phyloP scores from a whole-genome alignment of 2,113 vertebrate genomes.

The Chiloscyllium plagiosum region DNA sequence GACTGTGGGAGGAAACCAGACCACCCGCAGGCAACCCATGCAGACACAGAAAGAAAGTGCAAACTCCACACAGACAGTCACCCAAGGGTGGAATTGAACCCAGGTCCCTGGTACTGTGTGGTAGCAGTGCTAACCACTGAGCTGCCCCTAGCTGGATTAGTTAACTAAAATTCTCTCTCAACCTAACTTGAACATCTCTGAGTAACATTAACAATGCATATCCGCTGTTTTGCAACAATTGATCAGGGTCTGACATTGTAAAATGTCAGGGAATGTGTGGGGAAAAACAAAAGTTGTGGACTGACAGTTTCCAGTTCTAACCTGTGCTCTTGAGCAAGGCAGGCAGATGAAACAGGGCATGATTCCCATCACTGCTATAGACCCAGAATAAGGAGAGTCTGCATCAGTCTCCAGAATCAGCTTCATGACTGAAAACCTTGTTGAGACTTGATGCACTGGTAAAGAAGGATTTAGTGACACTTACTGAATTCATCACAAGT shows the following conservation, averaged over 20 bases:
- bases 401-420: neutral
- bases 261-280: no score
- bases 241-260: neutral
- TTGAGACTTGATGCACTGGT: neutral
- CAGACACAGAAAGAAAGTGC: no score
- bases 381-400: no score
- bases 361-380: neutral
- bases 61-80: no score
- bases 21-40: no score
- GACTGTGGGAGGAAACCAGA: no score
- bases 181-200: neutral
- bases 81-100: no score
- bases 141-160: neutral
- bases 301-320: neutral
- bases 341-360: neutral
- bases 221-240: neutral
- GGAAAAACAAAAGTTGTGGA: neutral
- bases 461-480: neutral
- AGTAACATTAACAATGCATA: neutral
- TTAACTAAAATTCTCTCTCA: neutral
- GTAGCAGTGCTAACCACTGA: no score
- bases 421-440: neutral
- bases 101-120: no score
- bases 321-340: neutral
- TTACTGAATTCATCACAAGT: neutral